Percentiles rank a stretch among this genome's conserved stretches.
Evolutionary conservation across 2,888 invertebrate species (phyloP).

Genomic region (Rosalia funebris): DNA sequence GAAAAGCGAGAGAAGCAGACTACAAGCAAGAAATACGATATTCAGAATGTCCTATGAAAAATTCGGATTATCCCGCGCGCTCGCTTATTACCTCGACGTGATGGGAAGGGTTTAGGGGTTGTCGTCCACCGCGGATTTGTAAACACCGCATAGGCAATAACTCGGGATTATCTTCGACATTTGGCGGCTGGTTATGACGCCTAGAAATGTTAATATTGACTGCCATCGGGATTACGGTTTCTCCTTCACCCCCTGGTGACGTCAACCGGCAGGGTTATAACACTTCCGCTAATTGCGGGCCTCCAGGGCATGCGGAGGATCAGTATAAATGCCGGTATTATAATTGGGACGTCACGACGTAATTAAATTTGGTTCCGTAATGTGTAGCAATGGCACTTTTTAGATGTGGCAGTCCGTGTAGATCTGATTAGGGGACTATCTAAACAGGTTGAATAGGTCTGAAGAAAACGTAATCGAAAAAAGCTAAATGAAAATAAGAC

Average conservation of each 20-base stretch:
- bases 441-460: background rate
- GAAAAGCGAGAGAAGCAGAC: too few species aligned
- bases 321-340: conserved; percentile 38
- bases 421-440: background rate
- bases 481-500: too few species aligned
- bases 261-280: conserved; percentile 21
- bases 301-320: conserved; percentile 36
- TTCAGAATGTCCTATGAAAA: conserved; percentile 17
- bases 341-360: conserved; percentile 31
- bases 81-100: background rate
- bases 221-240: conserved; percentile 49
- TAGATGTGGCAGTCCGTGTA: conserved; percentile 8
- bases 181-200: conserved; percentile 60
- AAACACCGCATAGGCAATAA: conserved; percentile 56
- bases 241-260: conserved; percentile 14
- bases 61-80: conserved; percentile 17
- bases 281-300: conserved; percentile 40
- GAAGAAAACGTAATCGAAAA: background rate
- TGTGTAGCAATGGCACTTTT: conserved; percentile 28
- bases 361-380: conserved; percentile 37
- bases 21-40: too few species aligned
- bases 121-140: conserved; percentile 32
- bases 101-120: conserved; percentile 2
- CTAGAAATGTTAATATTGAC: conserved; percentile 62
- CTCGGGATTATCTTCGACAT: conserved; percentile 59